Evolutionary conservation across 1,140 invertebrate genomes (phyloP).

Genomic region (Orussus abietinus): DNA sequence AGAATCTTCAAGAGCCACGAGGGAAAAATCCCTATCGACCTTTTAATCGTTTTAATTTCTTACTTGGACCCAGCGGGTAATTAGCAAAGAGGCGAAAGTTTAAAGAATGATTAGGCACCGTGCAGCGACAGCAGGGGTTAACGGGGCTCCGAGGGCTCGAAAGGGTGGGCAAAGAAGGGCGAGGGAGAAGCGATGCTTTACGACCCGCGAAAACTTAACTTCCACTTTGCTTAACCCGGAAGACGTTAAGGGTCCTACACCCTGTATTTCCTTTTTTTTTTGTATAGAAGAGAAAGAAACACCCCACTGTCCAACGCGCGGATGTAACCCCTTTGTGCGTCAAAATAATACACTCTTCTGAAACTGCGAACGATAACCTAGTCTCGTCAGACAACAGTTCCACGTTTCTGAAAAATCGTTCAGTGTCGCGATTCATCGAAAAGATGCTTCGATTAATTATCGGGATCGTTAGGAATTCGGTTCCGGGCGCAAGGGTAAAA

Average conservation of each 20-base stretch:
- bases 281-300: too few species aligned
- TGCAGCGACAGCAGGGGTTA: slow-evolving; percentile 1
- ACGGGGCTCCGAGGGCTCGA: background rate
- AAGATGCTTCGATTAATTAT: too few species aligned
- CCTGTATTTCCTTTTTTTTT: too few species aligned
- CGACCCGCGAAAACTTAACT: slow-evolving; percentile 19
- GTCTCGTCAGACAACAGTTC: slow-evolving; percentile 1
- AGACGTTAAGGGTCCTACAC: slow-evolving; percentile 14
- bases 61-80: slow-evolving; percentile 11
- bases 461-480: too few species aligned
- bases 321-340: too few species aligned
- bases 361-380: slow-evolving; percentile 4
- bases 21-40: slow-evolving; percentile 14
- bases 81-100: slow-evolving; percentile 17
- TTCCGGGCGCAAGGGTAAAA: too few species aligned
- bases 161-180: background rate
- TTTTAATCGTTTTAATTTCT: slow-evolving; percentile 14
- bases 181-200: slow-evolving; percentile 10
- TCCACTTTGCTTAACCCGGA: slow-evolving; percentile 9
- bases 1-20: too few species aligned
- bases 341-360: too few species aligned
- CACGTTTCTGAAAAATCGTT: too few species aligned
- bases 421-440: too few species aligned
- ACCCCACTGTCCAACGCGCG: too few species aligned
- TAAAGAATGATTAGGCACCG: slow-evolving; percentile 18